Evolutionary conservation across 2,113 vertebrate genomes (phyloP).

Genomic region (Kryptolebias marmoratus): DNA sequence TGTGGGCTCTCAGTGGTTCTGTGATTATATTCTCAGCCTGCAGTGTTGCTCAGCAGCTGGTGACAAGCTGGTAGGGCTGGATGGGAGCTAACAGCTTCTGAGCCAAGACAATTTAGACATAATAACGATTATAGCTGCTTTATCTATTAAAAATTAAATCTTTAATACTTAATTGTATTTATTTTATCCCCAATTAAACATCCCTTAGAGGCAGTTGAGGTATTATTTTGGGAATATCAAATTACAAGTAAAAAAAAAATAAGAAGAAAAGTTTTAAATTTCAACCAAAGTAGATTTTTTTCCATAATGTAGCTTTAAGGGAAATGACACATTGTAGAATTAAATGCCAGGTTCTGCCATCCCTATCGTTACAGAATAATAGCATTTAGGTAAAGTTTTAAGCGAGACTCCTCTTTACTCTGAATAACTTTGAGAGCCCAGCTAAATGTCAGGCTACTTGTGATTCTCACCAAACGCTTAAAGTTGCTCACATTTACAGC

Average conservation of each 20-base stretch:
- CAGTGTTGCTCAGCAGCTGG: constrained; percentile 5
- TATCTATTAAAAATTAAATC: neutral
- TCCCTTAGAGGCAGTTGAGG: too few species aligned
- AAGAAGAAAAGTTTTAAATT: too few species aligned
- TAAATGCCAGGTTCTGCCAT: constrained; percentile 1
- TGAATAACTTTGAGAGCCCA: neutral
- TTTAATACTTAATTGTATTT: too few species aligned
- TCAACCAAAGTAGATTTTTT: too few species aligned
- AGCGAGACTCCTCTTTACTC: constrained; percentile 26
- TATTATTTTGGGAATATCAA: too few species aligned
- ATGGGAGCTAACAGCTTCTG: constrained; percentile 3
- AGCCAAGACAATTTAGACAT: neutral
- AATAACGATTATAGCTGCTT: neutral
- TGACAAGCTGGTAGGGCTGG: constrained; percentile 23
- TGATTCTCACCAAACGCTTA: constrained; percentile 48
- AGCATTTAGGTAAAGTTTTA: constrained; percentile 7
- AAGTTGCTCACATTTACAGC: constrained; percentile 49
- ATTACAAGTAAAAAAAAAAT: too few species aligned
- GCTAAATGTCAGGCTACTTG: constrained; percentile 16
- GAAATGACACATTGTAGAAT: too few species aligned
- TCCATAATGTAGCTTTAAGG: too few species aligned
- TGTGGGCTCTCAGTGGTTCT: neutral
- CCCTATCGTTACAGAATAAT: neutral
- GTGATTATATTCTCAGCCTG: constrained; percentile 21
- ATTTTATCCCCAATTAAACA: too few species aligned